phyloP scores from a whole-genome alignment of 2,888 invertebrate species.

The Drosophila nigricruria region DNA sequence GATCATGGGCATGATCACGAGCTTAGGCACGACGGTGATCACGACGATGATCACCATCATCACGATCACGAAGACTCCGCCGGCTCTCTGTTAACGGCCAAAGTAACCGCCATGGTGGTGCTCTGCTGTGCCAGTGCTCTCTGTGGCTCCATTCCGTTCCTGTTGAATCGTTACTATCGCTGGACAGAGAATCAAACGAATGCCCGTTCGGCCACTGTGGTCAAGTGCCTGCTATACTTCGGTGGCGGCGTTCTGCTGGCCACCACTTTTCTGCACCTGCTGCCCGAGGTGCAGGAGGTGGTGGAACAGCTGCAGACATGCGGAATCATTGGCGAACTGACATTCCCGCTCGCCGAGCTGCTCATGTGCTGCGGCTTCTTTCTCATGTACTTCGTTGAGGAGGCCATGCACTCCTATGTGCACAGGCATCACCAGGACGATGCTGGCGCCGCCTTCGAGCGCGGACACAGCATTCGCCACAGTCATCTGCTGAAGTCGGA shows the following conservation, averaged over 20 bases:
- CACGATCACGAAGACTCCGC: conserved; percentile 75
- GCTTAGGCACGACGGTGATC: too few relatives aligned
- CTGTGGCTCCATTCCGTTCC: conserved; percentile 91
- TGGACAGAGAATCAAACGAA: conserved; percentile 86
- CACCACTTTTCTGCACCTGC: conserved; percentile 92
- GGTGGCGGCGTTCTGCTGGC: conserved; percentile 94
- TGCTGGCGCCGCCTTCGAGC: conserved; percentile 80
- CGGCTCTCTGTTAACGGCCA: conserved; percentile 88
- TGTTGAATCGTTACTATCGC: conserved; percentile 89
- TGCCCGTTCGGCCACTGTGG: conserved; percentile 85
- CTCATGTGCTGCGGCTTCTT: conserved; percentile 92
- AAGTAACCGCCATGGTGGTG: conserved; percentile 92
- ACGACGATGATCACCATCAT: conserved; percentile 59
- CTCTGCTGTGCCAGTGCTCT: conserved; percentile 91
- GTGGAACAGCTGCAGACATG: conserved; percentile 87
- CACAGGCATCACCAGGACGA: conserved; percentile 85
- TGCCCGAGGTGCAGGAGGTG: conserved; percentile 92
- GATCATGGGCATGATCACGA: conserved; percentile 47
- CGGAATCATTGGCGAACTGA: conserved; percentile 85
- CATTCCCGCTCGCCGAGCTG: conserved; percentile 89
- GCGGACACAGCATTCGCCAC: conserved; percentile 83
- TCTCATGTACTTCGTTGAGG: conserved; percentile 92
- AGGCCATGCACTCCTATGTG: conserved; percentile 91
- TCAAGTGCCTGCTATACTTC: conserved; percentile 90
- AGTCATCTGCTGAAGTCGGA: conserved; percentile 77